Evolutionary conservation across 2,888 invertebrate species (phyloP).

Genomic region (Fragum sueziense): DNA sequence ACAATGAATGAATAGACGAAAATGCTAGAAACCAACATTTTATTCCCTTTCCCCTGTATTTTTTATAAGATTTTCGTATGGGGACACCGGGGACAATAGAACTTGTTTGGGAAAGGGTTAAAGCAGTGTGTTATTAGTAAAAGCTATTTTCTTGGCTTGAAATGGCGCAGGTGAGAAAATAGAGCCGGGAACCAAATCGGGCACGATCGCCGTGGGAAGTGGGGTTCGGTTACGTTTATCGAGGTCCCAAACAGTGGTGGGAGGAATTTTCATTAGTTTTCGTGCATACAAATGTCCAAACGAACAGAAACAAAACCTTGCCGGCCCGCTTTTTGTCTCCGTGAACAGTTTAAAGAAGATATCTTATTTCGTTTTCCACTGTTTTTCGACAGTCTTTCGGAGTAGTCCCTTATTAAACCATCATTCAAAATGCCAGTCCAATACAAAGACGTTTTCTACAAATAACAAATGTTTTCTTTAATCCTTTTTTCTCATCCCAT

Average conservation of each 20-base stretch:
- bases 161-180: constrained; percentile 60
- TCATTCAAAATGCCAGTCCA: constrained; percentile 46
- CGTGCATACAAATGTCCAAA: constrained; percentile 54
- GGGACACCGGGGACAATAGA: too few relatives aligned
- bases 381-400: constrained; percentile 40
- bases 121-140: constrained; percentile 55
- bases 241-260: constrained; percentile 55
- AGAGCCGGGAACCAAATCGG: constrained; percentile 32
- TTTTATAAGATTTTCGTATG: too few relatives aligned
- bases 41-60: too few relatives aligned
- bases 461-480: constrained; percentile 34
- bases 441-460: constrained; percentile 40
- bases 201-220: constrained; percentile 57
- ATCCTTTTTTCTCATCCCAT: background rate
- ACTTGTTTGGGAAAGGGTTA: too few relatives aligned
- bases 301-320: constrained; percentile 56
- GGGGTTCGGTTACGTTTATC: constrained; percentile 52
- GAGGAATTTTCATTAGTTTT: constrained; percentile 61
- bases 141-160: constrained; percentile 49
- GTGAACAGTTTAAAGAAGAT: constrained; percentile 43
- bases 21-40: too few relatives aligned
- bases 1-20: too few relatives aligned
- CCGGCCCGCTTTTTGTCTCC: constrained; percentile 55
- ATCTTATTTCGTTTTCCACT: constrained; percentile 46
- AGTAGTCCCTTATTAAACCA: constrained; percentile 50